Percentiles rank a stretch among this genome's conserved stretches.
phyloP scores from a whole-genome alignment of 2,888 invertebrate species.

The Cryptops parisi region DNA sequence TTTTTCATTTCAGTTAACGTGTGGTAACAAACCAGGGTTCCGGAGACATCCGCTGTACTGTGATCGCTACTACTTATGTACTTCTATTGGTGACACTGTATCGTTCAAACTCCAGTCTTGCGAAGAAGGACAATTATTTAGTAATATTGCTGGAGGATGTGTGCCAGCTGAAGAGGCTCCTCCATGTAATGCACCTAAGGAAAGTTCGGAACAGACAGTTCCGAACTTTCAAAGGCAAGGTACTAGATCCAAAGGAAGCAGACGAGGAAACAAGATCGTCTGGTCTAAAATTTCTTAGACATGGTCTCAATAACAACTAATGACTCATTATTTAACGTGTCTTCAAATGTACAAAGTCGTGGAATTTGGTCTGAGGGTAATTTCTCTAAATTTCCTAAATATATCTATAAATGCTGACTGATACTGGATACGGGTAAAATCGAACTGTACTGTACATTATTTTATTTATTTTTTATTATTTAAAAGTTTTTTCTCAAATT shows the following conservation, averaged over 20 bases:
- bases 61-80: slow-evolving; percentile 5
- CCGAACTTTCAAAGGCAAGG: not conserved
- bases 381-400: no score
- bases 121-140: slow-evolving; percentile 4
- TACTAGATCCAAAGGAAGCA: not conserved
- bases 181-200: not conserved
- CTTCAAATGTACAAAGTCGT: no score
- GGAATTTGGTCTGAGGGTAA: no score
- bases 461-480: no score
- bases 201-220: not conserved
- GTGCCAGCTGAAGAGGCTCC: not conserved
- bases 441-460: no score
- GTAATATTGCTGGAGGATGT: not conserved
- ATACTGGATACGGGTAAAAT: no score
- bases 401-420: no score
- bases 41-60: slow-evolving; percentile 9
- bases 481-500: no score
- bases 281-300: no score
- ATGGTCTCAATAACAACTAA: no score
- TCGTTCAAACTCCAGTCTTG: slow-evolving; percentile 1
- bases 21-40: slow-evolving; percentile 7
- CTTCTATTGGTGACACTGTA: slow-evolving; percentile 1
- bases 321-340: no score
- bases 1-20: slow-evolving; percentile 7
- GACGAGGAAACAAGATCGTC: no score